phyloP scores from a whole-genome alignment of 2,888 invertebrate genomes.

The Heliconius cydno region DNA sequence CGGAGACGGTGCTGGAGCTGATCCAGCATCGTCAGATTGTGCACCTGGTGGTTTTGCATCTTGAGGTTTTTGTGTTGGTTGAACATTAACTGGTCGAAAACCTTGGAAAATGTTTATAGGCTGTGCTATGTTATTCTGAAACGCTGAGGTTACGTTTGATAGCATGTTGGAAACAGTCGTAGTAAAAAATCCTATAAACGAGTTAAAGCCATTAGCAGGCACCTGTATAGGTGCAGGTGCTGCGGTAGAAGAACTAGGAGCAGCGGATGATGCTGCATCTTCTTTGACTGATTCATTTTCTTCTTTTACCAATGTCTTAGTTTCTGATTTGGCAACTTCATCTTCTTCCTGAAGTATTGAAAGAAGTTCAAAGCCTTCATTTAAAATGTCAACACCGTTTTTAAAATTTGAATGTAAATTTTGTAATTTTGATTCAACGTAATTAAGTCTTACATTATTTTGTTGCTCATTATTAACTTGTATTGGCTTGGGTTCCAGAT shows the following conservation, averaged over 20 bases:
- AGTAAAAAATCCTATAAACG: conserved; percentile 47
- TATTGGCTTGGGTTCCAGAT: conserved; percentile 52
- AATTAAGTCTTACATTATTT: conserved; percentile 50
- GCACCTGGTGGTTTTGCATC: conserved; percentile 23
- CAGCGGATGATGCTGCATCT: not conserved
- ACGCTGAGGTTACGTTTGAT: conserved; percentile 35
- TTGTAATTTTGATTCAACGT: conserved; percentile 51
- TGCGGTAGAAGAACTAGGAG: conserved; percentile 4
- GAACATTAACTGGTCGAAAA: not conserved
- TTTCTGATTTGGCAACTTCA: conserved; percentile 47
- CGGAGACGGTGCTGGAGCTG: not conserved
- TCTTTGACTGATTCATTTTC: conserved; percentile 21
- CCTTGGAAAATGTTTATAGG: conserved; percentile 25
- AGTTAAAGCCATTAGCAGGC: conserved; percentile 35
- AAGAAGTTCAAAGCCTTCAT: conserved; percentile 62
- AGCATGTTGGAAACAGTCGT: conserved; percentile 46
- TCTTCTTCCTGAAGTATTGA: conserved; percentile 60
- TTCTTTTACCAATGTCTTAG: conserved; percentile 33
- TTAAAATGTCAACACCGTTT: conserved; percentile 60
- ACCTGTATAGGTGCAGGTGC: conserved; percentile 17
- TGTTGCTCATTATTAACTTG: conserved; percentile 41
- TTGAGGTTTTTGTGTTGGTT: conserved; percentile 21
- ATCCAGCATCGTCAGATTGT: conserved; percentile 32
- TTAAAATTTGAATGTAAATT: conserved; percentile 65
- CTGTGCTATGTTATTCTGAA: conserved; percentile 50